phyloP scores from a whole-genome alignment of 2,888 invertebrate species.

The Drosophila suboccidentalis region DNA sequence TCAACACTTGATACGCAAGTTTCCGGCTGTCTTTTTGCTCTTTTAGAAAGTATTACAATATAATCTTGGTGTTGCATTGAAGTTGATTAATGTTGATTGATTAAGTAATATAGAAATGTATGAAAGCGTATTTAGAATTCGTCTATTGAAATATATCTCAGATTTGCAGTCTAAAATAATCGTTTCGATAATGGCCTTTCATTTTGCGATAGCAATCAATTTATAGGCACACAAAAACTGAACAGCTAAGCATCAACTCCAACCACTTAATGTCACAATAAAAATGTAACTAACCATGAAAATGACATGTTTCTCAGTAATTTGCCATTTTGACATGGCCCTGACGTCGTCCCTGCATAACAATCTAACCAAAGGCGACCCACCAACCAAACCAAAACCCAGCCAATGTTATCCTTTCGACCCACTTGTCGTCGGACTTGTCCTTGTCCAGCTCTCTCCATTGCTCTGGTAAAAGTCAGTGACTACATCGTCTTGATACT shows the following conservation, averaged over 20 bases:
- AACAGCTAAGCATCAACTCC: conserved; percentile 41
- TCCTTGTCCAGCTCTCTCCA: conserved; percentile 55
- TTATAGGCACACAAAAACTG: conserved; percentile 58
- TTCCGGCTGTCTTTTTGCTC: conserved; percentile 21
- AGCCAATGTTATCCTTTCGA: conserved; percentile 12
- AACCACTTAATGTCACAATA: conserved; percentile 82
- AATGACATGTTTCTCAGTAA: conserved; percentile 81
- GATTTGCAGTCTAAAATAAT: conserved; percentile 21
- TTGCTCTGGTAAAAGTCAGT: conserved; percentile 27
- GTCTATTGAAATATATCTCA: conserved; percentile 5
- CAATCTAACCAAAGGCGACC: conserved; percentile 22
- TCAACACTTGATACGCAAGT: conserved; percentile 47
- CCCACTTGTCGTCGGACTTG: conserved; percentile 56
- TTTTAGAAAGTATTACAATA: neutral
- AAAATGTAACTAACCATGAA: conserved; percentile 83
- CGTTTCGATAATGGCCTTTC: conserved; percentile 49
- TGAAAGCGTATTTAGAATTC: conserved; percentile 1
- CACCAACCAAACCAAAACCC: neutral
- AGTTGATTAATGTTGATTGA: neutral
- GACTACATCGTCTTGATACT: conserved; percentile 19
- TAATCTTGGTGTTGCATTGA: neutral
- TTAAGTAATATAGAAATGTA: neutral
- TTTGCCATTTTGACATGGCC: conserved; percentile 72
- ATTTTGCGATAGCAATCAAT: conserved; percentile 74
- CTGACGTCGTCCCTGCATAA: conserved; percentile 60